A percentile compares a stretch with the other conserved stretches of the same genome.
These are phyloP conservation scores for Peromyscus leucopus DNA, from an alignment of 2,113 vertebrate species.

Conservation along the genomic window DNA sequence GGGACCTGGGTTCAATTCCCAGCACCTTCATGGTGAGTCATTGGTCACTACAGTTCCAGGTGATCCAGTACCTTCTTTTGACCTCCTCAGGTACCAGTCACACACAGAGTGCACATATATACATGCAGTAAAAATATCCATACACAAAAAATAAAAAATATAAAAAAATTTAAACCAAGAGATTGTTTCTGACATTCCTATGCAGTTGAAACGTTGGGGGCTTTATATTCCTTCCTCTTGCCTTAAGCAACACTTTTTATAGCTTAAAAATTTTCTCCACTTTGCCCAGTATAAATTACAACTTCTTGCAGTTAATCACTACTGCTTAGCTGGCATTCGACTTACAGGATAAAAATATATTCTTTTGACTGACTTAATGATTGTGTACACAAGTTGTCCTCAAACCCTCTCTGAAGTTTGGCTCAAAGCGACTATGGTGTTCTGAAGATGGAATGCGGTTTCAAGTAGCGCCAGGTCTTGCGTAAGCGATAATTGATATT, in stretches of 20 bases:
- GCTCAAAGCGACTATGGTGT: constrained; percentile 49
- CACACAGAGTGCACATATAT: not conserved
- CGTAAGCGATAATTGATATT: constrained; percentile 77
- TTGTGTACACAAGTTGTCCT: constrained; percentile 77
- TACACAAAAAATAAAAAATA: not conserved
- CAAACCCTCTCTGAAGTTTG: constrained; percentile 63
- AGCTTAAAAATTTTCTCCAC: constrained; percentile 28
- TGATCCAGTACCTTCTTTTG: not conserved
- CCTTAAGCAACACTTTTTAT: constrained; percentile 59
- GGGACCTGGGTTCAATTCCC: not conserved
- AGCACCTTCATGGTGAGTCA: not conserved
- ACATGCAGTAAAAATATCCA: not conserved
- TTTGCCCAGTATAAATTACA: constrained; percentile 68
- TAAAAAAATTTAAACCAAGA: not conserved
- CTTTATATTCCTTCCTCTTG: not conserved
- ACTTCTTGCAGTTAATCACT: constrained; percentile 68
- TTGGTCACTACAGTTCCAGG: not conserved
- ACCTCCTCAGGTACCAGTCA: not conserved
- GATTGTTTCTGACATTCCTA: constrained; percentile 23
- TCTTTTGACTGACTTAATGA: constrained; percentile 74
- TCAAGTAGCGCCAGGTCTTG: constrained; percentile 68
- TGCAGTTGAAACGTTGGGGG: not conserved
- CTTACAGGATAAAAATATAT: constrained; percentile 74
- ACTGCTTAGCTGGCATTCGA: constrained; percentile 64
- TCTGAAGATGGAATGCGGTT: constrained; percentile 69